phyloP scores from a whole-genome alignment of 2,797 vertebrate genomes.

The Squalus acanthias region DNA sequence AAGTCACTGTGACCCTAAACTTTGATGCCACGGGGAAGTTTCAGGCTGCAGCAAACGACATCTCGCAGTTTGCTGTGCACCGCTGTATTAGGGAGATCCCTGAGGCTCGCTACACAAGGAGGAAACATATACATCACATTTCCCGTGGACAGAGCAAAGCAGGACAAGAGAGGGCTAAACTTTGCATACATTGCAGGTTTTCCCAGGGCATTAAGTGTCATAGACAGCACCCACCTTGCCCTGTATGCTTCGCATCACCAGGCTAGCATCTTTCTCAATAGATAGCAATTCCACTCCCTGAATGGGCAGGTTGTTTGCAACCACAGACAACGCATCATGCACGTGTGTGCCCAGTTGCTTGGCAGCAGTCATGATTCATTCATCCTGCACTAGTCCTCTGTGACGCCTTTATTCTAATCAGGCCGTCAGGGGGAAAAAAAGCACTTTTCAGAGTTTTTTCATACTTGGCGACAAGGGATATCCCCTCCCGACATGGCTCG shows the following conservation, averaged over 20 bases:
- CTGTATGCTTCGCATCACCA: background rate
- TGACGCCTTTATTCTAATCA: background rate
- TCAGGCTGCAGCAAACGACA: background rate
- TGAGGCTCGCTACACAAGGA: background rate
- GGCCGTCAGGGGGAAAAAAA: background rate
- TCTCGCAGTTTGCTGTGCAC: background rate
- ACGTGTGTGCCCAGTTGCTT: background rate
- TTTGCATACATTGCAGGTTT: background rate
- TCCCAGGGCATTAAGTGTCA: background rate
- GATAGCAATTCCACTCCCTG: background rate
- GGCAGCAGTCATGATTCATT: background rate
- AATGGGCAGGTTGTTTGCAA: background rate
- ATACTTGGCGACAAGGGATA: background rate
- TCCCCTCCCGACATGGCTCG: background rate
- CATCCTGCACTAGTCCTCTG: background rate
- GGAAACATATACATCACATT: background rate
- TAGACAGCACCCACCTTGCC: background rate
- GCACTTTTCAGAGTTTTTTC: background rate
- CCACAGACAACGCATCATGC: background rate
- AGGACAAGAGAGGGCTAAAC: background rate
- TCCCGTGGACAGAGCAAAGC: background rate
- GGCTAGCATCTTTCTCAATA: background rate
- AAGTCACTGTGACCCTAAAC: background rate
- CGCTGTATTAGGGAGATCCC: background rate
- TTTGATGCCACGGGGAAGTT: background rate